phyloP scores from a whole-genome alignment of 2,113 vertebrate genomes.

The Neogale vison region DNA sequence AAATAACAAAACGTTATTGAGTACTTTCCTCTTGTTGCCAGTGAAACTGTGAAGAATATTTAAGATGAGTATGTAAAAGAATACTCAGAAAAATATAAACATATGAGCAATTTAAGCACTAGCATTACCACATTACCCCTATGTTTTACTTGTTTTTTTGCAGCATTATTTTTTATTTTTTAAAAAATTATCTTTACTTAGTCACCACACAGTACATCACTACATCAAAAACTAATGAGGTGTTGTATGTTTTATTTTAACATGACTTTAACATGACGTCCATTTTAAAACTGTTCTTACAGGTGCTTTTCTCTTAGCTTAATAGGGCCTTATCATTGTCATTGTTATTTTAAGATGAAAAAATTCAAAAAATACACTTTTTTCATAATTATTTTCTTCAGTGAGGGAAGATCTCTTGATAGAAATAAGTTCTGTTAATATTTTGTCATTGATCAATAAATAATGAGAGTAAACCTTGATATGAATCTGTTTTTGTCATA shows the following conservation, averaged over 20 bases:
- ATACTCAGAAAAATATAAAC: background rate
- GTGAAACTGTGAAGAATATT: background rate
- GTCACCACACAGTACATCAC: no score
- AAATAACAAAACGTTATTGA: conserved; percentile 27
- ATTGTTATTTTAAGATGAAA: background rate
- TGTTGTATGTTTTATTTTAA: background rate
- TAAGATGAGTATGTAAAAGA: background rate
- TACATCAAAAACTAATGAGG: no score
- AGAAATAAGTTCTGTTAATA: background rate
- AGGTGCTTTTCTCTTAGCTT: background rate
- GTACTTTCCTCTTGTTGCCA: background rate
- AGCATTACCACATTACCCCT: background rate
- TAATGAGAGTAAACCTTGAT: background rate
- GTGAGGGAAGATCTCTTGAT: background rate
- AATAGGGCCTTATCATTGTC: background rate
- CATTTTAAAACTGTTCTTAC: background rate
- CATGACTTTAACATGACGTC: background rate
- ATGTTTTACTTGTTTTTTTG: no score
- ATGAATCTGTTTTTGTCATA: background rate
- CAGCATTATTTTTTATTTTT: no score
- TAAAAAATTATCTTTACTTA: no score
- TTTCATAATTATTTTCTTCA: background rate
- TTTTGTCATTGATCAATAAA: background rate
- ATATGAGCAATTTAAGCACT: background rate
- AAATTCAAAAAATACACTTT: background rate